A percentile compares a stretch with the other conserved stretches of the same genome.
Conservation (phyloP, 1,140 invertebrate genomes). For the Drepana arcuata region DNA sequence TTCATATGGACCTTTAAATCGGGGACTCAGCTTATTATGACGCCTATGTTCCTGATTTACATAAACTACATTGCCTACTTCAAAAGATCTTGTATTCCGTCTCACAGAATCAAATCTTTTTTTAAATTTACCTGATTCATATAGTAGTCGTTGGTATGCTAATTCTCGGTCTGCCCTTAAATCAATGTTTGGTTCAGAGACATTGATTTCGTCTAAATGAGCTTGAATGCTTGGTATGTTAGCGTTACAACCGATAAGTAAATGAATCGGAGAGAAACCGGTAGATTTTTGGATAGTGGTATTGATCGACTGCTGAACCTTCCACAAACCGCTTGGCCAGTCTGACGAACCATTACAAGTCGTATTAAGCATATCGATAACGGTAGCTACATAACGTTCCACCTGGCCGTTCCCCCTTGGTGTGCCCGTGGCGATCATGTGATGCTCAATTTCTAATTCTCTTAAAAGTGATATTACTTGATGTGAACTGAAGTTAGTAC, state of each 20-base stretch:
- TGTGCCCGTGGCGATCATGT: constrained; percentile 31
- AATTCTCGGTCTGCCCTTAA: constrained; percentile 11
- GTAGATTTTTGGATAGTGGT: constrained; percentile 33
- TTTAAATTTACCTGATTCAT: constrained; percentile 18
- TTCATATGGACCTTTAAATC: constrained; percentile 32
- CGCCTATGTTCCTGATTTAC: constrained; percentile 28
- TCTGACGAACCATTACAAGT: constrained; percentile 18
- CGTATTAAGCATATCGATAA: constrained; percentile 30
- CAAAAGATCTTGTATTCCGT: constrained; percentile 16
- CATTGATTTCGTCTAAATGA: constrained; percentile 8
- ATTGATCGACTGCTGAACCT: constrained; percentile 35
- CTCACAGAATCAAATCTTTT: constrained; percentile 19
- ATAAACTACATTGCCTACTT: constrained; percentile 25
- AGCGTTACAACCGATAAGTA: constrained; percentile 20
- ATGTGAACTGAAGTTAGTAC: constrained; percentile 27
- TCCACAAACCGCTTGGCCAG: constrained; percentile 41
- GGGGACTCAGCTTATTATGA: constrained; percentile 21
- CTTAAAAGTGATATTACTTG: constrained; percentile 17
- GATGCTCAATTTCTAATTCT: constrained; percentile 22
- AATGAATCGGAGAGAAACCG: constrained; percentile 23
- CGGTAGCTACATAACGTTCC: constrained; percentile 37
- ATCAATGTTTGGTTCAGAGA: constrained; percentile 11
- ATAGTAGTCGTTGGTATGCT: constrained; percentile 10
- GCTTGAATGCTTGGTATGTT: constrained; percentile 20
- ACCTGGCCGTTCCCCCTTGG: constrained; percentile 39